phyloP scores from a whole-genome alignment of 2,797 vertebrate genomes.

The Bucorvus abyssinicus region DNA sequence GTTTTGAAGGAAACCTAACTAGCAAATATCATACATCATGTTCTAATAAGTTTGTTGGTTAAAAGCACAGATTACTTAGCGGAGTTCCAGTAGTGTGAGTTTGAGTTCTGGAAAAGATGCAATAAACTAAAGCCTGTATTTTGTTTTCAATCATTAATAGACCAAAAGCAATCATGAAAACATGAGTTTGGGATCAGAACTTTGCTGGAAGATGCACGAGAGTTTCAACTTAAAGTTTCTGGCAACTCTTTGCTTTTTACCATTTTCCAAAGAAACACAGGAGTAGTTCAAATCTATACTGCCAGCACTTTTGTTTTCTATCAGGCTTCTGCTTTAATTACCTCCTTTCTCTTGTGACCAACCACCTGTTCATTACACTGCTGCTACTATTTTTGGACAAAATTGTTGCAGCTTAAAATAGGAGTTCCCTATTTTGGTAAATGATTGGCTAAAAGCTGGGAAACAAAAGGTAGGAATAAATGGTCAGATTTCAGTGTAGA shows the following conservation, averaged over 20 bases:
- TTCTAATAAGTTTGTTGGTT: not conserved
- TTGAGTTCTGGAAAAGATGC: not conserved
- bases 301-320: not conserved
- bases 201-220: not conserved
- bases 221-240: not conserved
- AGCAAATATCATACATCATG: not conserved
- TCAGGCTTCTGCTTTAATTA: conserved; percentile 2
- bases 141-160: not conserved
- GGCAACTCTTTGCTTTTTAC: not conserved
- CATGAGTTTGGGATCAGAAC: not conserved
- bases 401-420: not conserved
- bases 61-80: not conserved
- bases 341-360: conserved; percentile 11
- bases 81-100: not conserved
- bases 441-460: not conserved
- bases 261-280: not conserved
- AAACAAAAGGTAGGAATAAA: not conserved
- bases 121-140: not conserved
- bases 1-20: not conserved
- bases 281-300: not conserved
- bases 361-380: conserved; percentile 8
- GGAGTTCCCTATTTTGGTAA: not conserved
- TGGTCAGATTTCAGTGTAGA: not conserved
- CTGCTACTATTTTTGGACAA: conserved; percentile 3
- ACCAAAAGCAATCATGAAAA: not conserved